Conservation (phyloP, 2,797 vertebrate species). For the Etheostoma perlongum region DNA sequence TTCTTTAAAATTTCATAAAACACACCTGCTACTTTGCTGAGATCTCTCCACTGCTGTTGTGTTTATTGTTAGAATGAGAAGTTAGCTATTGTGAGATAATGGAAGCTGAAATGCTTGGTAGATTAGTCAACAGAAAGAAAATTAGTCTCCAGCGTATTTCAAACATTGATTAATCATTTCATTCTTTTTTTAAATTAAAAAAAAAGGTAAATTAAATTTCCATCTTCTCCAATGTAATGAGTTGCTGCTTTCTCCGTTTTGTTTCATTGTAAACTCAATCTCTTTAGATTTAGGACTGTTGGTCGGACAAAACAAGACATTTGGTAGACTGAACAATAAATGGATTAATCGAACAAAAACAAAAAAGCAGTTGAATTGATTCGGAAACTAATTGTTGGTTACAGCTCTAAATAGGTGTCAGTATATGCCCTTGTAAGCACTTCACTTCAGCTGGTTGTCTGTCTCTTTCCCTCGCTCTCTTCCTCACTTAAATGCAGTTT, state of each 20-base stretch:
- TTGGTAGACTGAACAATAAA: background rate
- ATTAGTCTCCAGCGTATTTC: background rate
- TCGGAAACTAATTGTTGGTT: background rate
- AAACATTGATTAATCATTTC: too few relatives aligned
- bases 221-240: background rate
- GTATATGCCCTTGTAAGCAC: background rate
- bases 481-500: background rate
- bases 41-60: too few relatives aligned
- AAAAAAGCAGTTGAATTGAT: background rate
- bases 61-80: background rate
- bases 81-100: background rate
- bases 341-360: background rate
- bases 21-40: background rate
- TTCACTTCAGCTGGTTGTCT: background rate
- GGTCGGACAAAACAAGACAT: background rate
- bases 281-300: background rate
- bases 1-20: background rate
- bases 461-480: background rate
- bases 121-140: background rate
- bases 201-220: too few relatives aligned
- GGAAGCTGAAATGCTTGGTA: background rate
- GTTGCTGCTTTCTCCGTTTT: background rate
- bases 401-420: background rate
- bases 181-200: rapidly evolving
- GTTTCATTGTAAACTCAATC: background rate